Percentiles rank a stretch among this genome's conserved stretches.
Conservation (phyloP, 2,113 vertebrate genomes). For the Verasper variegatus region DNA sequence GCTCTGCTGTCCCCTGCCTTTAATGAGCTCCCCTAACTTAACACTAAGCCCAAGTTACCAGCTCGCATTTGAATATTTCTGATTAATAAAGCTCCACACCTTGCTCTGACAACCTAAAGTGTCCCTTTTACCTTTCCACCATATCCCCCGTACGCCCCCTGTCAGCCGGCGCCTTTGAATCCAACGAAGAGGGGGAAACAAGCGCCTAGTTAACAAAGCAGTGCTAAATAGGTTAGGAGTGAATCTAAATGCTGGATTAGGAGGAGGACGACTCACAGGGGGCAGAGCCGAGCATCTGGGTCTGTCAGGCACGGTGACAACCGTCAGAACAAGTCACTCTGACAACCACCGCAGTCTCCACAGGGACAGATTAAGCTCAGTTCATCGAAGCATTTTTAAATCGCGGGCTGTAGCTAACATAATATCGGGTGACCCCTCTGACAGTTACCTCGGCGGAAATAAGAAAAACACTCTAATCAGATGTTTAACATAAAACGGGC, state of each 20-base stretch:
- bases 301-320: conserved; percentile 85
- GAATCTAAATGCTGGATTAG: conserved; percentile 86
- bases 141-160: conserved; percentile 64
- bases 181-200: conserved; percentile 74
- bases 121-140: conserved; percentile 56
- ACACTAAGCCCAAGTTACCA: conserved; percentile 52
- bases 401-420: conserved; percentile 80
- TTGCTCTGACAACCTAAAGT: conserved; percentile 41
- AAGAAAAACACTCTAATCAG: conserved; percentile 67
- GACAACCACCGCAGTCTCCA: conserved; percentile 78
- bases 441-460: conserved; percentile 72
- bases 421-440: conserved; percentile 84
- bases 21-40: conserved; percentile 84
- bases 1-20: conserved; percentile 64
- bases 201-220: conserved; percentile 72
- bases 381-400: conserved; percentile 83
- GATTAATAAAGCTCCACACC: conserved; percentile 75
- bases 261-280: conserved; percentile 76
- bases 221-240: conserved; percentile 71
- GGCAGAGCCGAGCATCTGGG: conserved; percentile 80
- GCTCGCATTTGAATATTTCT: conserved; percentile 79
- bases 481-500: conserved; percentile 43
- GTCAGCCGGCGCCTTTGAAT: conserved; percentile 79
- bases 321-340: conserved; percentile 87
- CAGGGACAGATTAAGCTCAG: conserved; percentile 82